Conservation (phyloP, 2,888 invertebrate species). For the Blomia tropicalis region DNA sequence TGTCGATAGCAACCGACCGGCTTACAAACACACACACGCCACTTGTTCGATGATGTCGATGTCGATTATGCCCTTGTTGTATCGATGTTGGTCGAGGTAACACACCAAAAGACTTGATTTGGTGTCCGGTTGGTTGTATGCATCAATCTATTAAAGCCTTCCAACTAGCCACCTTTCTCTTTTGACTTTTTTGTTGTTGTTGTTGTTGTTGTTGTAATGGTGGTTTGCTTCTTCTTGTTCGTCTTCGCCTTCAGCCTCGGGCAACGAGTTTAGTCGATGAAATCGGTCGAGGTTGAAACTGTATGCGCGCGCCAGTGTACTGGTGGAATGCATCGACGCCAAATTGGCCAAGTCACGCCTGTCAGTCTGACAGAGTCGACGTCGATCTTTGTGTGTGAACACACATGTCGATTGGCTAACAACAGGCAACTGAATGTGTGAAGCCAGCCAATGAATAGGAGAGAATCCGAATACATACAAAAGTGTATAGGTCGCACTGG, state of each 20-base stretch:
- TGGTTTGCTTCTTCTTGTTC: too few species aligned
- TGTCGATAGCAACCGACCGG: not conserved
- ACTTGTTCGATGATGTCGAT: not conserved
- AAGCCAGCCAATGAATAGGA: too few species aligned
- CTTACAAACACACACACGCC: too few species aligned
- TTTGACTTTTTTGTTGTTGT: too few species aligned
- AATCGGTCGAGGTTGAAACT: not conserved
- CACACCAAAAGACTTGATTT: not conserved
- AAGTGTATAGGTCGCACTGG: too few species aligned
- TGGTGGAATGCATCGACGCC: conserved; percentile 3
- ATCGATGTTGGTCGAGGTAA: not conserved
- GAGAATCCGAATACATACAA: too few species aligned
- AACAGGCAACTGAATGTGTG: not conserved
- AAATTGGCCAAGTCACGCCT: conserved; percentile 14
- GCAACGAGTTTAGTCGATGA: not conserved
- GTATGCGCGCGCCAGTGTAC: not conserved
- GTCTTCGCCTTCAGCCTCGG: not conserved
- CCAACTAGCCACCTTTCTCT: not conserved
- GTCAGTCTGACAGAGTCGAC: not conserved
- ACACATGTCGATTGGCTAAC: not conserved
- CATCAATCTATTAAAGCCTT: not conserved
- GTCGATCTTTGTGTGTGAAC: not conserved
- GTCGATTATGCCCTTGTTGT: not conserved
- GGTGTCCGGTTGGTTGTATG: not conserved
- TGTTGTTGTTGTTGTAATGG: not conserved